Percentiles rank a stretch among this genome's conserved stretches.
These are phyloP conservation scores for Candidula unifasciata DNA, from an alignment of 2,888 invertebrate genomes.

Conservation along the genomic window DNA sequence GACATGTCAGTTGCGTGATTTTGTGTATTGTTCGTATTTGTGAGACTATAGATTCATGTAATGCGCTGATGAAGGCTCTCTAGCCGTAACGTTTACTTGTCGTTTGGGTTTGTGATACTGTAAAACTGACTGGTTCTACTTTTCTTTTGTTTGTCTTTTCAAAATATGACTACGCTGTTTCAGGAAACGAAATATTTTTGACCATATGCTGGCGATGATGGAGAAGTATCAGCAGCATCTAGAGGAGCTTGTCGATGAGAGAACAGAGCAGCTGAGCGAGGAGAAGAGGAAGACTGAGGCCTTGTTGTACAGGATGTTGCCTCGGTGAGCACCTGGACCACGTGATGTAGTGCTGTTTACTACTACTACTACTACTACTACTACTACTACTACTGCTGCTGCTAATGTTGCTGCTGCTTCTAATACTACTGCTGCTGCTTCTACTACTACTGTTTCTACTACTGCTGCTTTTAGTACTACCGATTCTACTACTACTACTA, in stretches of 20 bases:
- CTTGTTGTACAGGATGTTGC: conserved; percentile 81
- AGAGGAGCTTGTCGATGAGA: conserved; percentile 93
- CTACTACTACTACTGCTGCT: conserved; percentile 29
- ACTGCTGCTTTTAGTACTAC: conserved; percentile 12
- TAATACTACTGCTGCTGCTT: conserved; percentile 24
- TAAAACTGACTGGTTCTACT: too few relatives aligned
- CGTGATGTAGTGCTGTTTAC: neutral
- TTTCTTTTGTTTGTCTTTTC: too few relatives aligned
- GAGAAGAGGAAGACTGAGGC: conserved; percentile 98
- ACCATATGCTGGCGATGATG: conserved; percentile 99
- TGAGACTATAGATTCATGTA: too few relatives aligned
- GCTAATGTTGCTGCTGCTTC: conserved; percentile 28
- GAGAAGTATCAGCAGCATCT: conserved; percentile 96
- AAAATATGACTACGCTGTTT: neutral
- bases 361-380: conserved; percentile 17
- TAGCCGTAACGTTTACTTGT: too few relatives aligned
- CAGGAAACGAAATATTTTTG: conserved; percentile 96
- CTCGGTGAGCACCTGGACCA: conserved; percentile 68
- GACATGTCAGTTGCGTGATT: too few relatives aligned
- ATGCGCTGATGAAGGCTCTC: too few relatives aligned
- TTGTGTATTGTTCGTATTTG: too few relatives aligned
- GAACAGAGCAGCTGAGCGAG: conserved; percentile 93
- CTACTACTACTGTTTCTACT: conserved; percentile 30
- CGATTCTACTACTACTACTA: conserved; percentile 18
- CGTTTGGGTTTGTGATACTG: too few relatives aligned